These are phyloP conservation scores for Luperina testacea DNA, from an alignment of 2,888 invertebrate genomes.

Conservation along the genomic window DNA sequence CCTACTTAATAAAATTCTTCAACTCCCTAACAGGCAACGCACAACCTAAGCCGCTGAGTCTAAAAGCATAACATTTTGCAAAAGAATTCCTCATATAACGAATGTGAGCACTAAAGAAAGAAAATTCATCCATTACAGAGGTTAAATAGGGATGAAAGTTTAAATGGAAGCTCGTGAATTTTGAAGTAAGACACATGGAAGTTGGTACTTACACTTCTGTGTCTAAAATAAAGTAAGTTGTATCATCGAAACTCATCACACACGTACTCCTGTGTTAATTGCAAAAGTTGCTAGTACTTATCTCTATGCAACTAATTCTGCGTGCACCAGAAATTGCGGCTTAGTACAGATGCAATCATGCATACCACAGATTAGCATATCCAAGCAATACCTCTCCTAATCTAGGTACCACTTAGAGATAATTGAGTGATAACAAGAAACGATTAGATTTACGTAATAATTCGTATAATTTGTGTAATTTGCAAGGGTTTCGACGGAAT, in stretches of 20 bases:
- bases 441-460: constrained; percentile 32
- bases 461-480: constrained; percentile 3
- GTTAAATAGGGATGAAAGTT: too few relatives aligned
- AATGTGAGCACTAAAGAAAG: too few relatives aligned
- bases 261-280: constrained; percentile 43
- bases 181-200: too few relatives aligned
- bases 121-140: too few relatives aligned
- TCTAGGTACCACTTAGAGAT: constrained; percentile 26
- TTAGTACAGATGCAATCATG: constrained; percentile 39
- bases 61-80: too few relatives aligned
- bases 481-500: not conserved
- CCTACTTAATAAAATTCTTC: too few relatives aligned
- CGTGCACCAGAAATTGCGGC: constrained; percentile 39
- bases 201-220: too few relatives aligned
- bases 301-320: constrained; percentile 7
- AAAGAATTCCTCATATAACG: too few relatives aligned
- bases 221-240: too few relatives aligned
- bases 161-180: too few relatives aligned
- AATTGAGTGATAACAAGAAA: constrained; percentile 30
- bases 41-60: too few relatives aligned
- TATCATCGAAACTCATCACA: not conserved
- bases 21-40: too few relatives aligned
- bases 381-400: constrained; percentile 39
- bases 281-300: constrained; percentile 44
- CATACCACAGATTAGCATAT: constrained; percentile 46